Evolutionary conservation across 1,140 invertebrate species (phyloP).

Genomic region (Yoshiicerus persimilis): DNA sequence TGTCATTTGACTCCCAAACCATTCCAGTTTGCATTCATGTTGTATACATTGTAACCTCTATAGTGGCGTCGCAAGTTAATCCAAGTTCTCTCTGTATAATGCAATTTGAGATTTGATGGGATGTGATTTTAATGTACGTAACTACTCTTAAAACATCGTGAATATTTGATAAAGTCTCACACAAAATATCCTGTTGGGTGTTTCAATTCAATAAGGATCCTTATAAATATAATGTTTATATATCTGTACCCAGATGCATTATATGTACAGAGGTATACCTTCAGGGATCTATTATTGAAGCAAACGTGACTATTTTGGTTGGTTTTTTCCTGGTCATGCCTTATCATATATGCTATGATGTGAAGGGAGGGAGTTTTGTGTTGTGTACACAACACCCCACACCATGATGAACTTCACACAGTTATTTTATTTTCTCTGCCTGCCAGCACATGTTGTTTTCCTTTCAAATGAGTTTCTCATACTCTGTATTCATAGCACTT

Average conservation of each 20-base stretch:
- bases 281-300: not conserved
- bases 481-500: not conserved
- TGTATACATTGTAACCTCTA: too few species aligned
- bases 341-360: not conserved
- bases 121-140: not conserved
- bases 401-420: not conserved
- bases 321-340: too few species aligned
- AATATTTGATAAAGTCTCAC: slow-evolving; percentile 37
- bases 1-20: too few species aligned
- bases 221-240: too few species aligned
- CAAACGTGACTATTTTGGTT: not conserved
- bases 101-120: slow-evolving; percentile 11
- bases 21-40: too few species aligned
- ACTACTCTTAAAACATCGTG: slow-evolving; percentile 34
- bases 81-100: not conserved
- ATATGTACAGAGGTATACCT: not conserved
- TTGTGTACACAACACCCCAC: not conserved
- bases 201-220: not conserved
- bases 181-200: too few species aligned
- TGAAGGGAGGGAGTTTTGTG: not conserved
- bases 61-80: not conserved
- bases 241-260: not conserved
- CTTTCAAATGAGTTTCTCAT: slow-evolving; percentile 14
- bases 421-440: not conserved
- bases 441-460: slow-evolving; percentile 36